A percentile compares a stretch with the other conserved stretches of the same genome.
Evolutionary conservation across 1,140 invertebrate species (phyloP).

Genomic region (Meloidogyne exigua): DNA sequence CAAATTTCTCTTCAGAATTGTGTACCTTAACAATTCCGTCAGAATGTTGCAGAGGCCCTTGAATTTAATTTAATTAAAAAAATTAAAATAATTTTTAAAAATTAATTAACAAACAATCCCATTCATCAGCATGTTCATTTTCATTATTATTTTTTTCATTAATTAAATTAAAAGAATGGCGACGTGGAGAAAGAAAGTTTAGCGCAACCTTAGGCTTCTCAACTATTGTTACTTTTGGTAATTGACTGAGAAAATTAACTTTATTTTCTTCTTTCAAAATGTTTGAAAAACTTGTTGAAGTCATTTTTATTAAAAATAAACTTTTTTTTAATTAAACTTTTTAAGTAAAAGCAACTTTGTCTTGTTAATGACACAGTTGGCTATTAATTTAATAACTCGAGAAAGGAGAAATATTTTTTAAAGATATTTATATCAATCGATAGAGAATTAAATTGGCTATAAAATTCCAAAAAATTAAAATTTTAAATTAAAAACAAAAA

Average conservation of each 20-base stretch:
- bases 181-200: not conserved
- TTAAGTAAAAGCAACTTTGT: not conserved
- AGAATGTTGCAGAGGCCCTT: constrained; percentile 42
- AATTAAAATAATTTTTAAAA: not conserved
- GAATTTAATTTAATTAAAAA: not conserved
- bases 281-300: not conserved
- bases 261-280: not conserved
- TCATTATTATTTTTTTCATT: constrained; percentile 11
- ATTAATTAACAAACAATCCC: constrained; percentile 16
- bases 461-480: too few relatives aligned
- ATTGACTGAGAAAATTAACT: not conserved
- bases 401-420: not conserved
- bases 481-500: not conserved
- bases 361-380: not conserved
- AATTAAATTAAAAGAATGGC: not conserved
- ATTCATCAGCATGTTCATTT: constrained; percentile 20
- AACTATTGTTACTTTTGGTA: not conserved
- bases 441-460: not conserved
- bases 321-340: not conserved
- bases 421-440: not conserved
- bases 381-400: not conserved
- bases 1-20: constrained; percentile 59
- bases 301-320: not conserved
- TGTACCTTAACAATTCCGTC: constrained; percentile 54
- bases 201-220: not conserved